Conservation (phyloP, 1,140 invertebrate genomes). For the Diploscapter pachys region DNA sequence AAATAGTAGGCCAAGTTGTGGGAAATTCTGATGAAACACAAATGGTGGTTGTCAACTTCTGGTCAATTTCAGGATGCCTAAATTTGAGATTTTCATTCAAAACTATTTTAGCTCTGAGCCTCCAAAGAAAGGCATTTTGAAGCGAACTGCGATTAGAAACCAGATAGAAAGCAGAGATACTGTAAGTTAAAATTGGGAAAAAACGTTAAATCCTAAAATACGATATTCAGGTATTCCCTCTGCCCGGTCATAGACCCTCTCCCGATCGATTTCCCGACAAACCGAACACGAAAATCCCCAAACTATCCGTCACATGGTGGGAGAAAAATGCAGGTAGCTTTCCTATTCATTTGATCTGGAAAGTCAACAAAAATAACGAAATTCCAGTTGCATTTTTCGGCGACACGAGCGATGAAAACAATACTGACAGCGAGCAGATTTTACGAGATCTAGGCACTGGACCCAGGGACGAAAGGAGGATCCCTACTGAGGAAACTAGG, state of each 20-base stretch:
- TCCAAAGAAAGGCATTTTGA: constrained; percentile 43
- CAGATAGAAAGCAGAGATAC: constrained; percentile 15
- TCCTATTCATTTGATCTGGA: neutral
- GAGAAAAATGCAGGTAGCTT: constrained; percentile 48
- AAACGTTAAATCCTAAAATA: constrained; percentile 12
- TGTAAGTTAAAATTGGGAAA: constrained; percentile 15
- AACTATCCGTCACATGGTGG: constrained; percentile 45
- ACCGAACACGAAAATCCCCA: constrained; percentile 31
- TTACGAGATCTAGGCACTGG: constrained; percentile 35
- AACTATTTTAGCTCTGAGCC: neutral
- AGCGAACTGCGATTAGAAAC: constrained; percentile 30
- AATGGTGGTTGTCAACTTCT: no score
- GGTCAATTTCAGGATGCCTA: no score
- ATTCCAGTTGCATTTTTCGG: constrained; percentile 50
- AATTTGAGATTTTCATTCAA: no score
- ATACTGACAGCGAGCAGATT: constrained; percentile 41
- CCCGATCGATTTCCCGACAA: constrained; percentile 40
- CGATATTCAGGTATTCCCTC: constrained; percentile 23
- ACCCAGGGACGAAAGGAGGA: constrained; percentile 9
- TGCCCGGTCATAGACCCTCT: constrained; percentile 26
- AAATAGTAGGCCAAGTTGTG: no score
- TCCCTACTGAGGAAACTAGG: constrained; percentile 17
- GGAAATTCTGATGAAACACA: no score
- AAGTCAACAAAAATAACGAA: constrained; percentile 7
- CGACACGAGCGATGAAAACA: constrained; percentile 52